Evolutionary conservation across 92 coral and sea anemone genomes (phyloP).

Genomic region (Palythoa caribaeorum): DNA sequence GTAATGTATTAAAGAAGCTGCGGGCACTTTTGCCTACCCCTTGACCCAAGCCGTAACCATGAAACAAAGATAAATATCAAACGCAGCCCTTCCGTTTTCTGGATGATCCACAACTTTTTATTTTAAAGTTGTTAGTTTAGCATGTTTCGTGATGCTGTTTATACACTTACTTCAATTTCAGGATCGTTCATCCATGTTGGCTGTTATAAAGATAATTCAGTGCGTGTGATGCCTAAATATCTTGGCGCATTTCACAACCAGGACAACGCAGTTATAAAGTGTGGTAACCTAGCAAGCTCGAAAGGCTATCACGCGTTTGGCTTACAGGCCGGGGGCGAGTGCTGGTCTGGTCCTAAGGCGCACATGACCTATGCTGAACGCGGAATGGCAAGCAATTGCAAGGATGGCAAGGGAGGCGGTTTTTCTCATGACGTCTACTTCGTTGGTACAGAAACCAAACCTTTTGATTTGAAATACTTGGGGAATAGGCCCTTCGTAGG

Average conservation of each 20-base stretch:
- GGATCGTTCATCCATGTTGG: conserved; percentile 27
- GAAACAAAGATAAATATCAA: too few relatives aligned
- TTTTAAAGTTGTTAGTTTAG: too few relatives aligned
- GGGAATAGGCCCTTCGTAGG: too few relatives aligned
- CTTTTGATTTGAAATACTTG: background rate
- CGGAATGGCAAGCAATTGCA: conserved; percentile 38
- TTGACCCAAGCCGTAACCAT: too few relatives aligned
- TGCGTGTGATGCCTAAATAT: conserved; percentile 5
- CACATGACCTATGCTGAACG: conserved; percentile 23
- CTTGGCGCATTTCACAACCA: conserved; percentile 1
- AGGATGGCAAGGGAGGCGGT: conserved; percentile 31
- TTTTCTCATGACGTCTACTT: conserved; percentile 39
- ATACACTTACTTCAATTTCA: background rate
- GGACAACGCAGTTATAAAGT: background rate
- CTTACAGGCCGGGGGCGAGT: conserved; percentile 39
- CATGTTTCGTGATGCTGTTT: too few relatives aligned
- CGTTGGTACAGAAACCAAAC: background rate
- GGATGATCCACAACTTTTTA: too few relatives aligned
- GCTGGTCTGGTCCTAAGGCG: conserved; percentile 63
- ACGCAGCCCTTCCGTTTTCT: too few relatives aligned
- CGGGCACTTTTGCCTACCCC: too few relatives aligned
- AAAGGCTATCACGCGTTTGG: conserved; percentile 20
- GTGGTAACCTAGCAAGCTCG: conserved; percentile 7
- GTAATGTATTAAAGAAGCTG: too few relatives aligned
- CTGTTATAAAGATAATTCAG: background rate